Conservation (phyloP, 2,797 vertebrate genomes). For the Craterocephalus amniculus region DNA sequence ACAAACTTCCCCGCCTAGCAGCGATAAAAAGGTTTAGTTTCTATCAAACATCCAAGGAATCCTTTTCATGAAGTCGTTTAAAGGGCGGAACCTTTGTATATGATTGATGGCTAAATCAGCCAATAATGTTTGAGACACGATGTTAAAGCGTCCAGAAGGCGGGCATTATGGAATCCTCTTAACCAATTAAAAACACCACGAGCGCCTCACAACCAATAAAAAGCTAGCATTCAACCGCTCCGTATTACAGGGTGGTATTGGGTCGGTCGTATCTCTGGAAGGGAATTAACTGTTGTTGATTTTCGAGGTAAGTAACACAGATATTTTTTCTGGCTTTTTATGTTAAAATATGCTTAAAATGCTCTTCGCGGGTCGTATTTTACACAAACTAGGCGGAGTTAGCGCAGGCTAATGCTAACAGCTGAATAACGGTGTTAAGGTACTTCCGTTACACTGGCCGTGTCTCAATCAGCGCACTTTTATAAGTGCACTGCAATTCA, state of each 20-base stretch:
- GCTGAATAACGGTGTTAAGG: constrained; percentile 40
- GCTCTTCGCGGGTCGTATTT: background rate
- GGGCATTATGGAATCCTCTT: constrained; percentile 20
- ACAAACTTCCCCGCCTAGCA: background rate
- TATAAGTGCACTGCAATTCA: too few relatives aligned
- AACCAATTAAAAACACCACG: constrained; percentile 63
- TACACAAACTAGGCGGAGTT: background rate
- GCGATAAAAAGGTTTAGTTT: background rate
- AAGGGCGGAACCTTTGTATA: background rate
- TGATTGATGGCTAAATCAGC: constrained; percentile 36
- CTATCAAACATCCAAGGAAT: background rate
- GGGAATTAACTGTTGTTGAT: constrained; percentile 19
- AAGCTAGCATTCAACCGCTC: constrained; percentile 19
- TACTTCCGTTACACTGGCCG: constrained; percentile 37
- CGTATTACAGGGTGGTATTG: constrained; percentile 37
- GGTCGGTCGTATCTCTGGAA: constrained; percentile 29
- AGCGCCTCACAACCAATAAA: constrained; percentile 67
- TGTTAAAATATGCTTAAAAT: background rate
- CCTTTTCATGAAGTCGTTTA: background rate
- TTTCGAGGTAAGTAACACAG: constrained; percentile 66
- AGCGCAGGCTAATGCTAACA: background rate
- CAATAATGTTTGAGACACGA: constrained; percentile 19
- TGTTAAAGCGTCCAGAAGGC: constrained; percentile 39
- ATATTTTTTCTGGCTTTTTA: background rate
- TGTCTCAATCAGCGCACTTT: too few relatives aligned